Percentiles rank a stretch among this genome's conserved stretches.
Conservation (phyloP, 2,113 vertebrate genomes). For the Bostrychus sinensis region DNA sequence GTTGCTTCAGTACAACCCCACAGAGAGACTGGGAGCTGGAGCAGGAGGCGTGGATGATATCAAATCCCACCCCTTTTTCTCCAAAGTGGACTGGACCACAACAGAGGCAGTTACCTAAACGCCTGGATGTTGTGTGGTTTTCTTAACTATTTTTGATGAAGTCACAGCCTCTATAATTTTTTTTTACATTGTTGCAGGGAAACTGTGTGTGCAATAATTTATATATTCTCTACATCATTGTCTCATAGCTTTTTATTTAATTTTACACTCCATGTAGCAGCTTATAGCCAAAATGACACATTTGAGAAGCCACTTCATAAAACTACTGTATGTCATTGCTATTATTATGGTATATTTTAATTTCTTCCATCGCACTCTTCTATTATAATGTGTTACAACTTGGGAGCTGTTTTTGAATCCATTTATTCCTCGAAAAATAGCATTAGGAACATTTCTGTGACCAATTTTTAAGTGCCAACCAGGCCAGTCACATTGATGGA, state of each 20-base stretch:
- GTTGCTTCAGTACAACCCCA: slow-evolving; percentile 96
- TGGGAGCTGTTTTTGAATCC: background rate
- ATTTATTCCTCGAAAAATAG: slow-evolving; percentile 8
- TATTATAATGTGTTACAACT: background rate
- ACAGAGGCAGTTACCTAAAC: slow-evolving; percentile 4
- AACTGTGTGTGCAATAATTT: slow-evolving; percentile 54
- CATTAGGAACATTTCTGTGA: slow-evolving; percentile 1
- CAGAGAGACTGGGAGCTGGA: slow-evolving; percentile 92
- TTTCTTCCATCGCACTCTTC: too few relatives aligned
- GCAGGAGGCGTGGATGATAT: slow-evolving; percentile 94
- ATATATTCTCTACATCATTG: slow-evolving; percentile 21
- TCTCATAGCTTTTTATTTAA: slow-evolving; percentile 31
- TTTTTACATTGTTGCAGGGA: slow-evolving; percentile 31
- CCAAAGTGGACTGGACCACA: slow-evolving; percentile 86
- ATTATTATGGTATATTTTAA: slow-evolving; percentile 24
- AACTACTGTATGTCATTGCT: slow-evolving; percentile 9
- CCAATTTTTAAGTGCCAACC: slow-evolving; percentile 12
- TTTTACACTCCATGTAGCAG: slow-evolving; percentile 22
- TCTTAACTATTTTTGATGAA: background rate
- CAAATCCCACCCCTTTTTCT: slow-evolving; percentile 97
- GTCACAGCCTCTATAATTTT: background rate
- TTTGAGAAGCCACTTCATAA: slow-evolving; percentile 3
- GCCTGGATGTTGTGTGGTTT: background rate
- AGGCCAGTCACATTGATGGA: slow-evolving; percentile 22
- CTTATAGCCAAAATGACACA: slow-evolving; percentile 36